Percentiles rank a stretch among this genome's conserved stretches.
Conservation (phyloP, 2,888 invertebrate species). For the Craniophora ligustri region DNA sequence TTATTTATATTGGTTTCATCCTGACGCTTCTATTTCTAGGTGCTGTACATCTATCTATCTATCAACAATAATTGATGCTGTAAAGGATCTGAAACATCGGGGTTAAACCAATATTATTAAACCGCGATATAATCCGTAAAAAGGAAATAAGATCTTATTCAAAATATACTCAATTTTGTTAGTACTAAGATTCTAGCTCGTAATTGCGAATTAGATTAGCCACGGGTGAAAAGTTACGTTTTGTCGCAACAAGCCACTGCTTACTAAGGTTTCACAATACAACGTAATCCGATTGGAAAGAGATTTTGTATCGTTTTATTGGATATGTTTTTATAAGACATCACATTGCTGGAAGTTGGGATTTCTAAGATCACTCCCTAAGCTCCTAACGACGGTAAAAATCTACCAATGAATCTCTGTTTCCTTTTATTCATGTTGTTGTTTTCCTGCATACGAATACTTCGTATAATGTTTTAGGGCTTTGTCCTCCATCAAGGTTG, state of each 20-base stretch:
- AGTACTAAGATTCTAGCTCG: neutral
- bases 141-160: neutral
- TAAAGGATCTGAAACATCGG: too few relatives aligned
- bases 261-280: slow-evolving; percentile 68
- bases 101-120: too few relatives aligned
- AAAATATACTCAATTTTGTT: neutral
- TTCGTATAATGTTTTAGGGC: slow-evolving; percentile 9
- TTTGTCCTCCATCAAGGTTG: slow-evolving; percentile 22
- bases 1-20: too few relatives aligned
- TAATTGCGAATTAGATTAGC: slow-evolving; percentile 2
- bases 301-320: slow-evolving; percentile 59
- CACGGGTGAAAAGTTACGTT: slow-evolving; percentile 9
- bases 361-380: slow-evolving; percentile 27
- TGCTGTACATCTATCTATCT: too few relatives aligned
- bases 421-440: slow-evolving; percentile 31
- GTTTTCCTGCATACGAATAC: slow-evolving; percentile 15
- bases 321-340: slow-evolving; percentile 47
- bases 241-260: slow-evolving; percentile 34
- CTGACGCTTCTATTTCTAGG: too few relatives aligned
- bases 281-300: slow-evolving; percentile 73
- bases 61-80: too few relatives aligned
- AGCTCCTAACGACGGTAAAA: slow-evolving; percentile 20
- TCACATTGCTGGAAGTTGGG: slow-evolving; percentile 24
- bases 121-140: too few relatives aligned
- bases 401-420: slow-evolving; percentile 22